phyloP scores from a whole-genome alignment of 2,797 vertebrate species.

The Allobates femoralis region DNA sequence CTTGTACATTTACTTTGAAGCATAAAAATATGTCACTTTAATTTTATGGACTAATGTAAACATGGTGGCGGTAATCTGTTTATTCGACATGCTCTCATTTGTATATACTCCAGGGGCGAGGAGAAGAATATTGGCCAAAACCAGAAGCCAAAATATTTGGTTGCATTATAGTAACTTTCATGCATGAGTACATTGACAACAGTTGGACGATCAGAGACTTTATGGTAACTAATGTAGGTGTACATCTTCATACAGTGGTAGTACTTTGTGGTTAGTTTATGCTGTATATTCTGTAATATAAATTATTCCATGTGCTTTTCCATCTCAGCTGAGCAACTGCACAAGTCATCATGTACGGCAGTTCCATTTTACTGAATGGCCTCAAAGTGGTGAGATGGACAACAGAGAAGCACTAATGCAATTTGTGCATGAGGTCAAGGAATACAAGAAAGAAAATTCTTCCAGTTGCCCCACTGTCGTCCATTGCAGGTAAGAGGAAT shows the following conservation, averaged over 20 bases:
- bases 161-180: neutral
- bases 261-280: neutral
- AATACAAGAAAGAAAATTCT: neutral
- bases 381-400: neutral
- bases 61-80: too few species aligned
- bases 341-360: conserved; percentile 4
- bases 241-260: neutral
- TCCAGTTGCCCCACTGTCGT: conserved; percentile 4
- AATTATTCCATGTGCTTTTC: neutral
- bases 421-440: neutral
- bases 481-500: conserved; percentile 24
- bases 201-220: conserved; percentile 5
- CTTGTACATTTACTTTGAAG: too few species aligned
- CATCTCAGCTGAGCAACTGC: neutral
- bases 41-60: too few species aligned
- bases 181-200: neutral
- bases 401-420: neutral
- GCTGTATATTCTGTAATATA: neutral
- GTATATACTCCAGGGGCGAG: neutral
- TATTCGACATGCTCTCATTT: neutral
- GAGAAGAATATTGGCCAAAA: conserved; percentile 28
- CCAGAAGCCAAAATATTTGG: conserved; percentile 2
- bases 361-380: conserved; percentile 30
- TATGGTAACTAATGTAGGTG: conserved; percentile 17
- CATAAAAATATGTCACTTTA: too few species aligned